A percentile compares a stretch with the other conserved stretches of the same genome.
Evolutionary conservation across 2,888 invertebrate genomes (phyloP).

Genomic region (Chalcis sispes): DNA sequence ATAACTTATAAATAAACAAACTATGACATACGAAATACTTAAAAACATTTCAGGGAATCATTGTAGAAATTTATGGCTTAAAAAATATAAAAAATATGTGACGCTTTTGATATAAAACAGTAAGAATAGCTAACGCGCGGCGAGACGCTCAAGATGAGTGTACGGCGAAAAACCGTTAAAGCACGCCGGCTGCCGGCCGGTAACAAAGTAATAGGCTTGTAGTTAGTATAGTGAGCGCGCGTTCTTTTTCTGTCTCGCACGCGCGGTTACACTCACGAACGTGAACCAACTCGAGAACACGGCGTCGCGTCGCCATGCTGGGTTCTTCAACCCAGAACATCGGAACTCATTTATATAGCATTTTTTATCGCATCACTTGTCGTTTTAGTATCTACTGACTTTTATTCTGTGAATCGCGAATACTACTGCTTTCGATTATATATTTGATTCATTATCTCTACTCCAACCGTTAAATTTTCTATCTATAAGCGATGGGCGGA

Average conservation of each 20-base stretch:
- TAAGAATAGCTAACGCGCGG: background rate
- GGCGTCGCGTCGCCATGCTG: slow-evolving; percentile 43
- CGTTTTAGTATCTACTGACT: background rate
- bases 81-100: background rate
- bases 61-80: background rate
- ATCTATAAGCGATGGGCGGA: background rate
- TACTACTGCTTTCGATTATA: too few species aligned
- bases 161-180: slow-evolving; percentile 62
- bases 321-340: slow-evolving; percentile 32
- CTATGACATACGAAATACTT: background rate
- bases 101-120: background rate
- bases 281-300: slow-evolving; percentile 5
- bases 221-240: too few species aligned
- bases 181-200: slow-evolving; percentile 61
- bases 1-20: slow-evolving; percentile 16
- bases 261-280: slow-evolving; percentile 25
- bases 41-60: background rate
- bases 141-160: background rate
- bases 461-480: too few species aligned
- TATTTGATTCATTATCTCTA: too few species aligned
- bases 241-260: slow-evolving; percentile 8
- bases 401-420: background rate
- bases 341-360: background rate
- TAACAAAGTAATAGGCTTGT: background rate
- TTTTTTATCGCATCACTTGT: background rate